Evolutionary conservation across 2,888 invertebrate genomes (phyloP).

Genomic region (Formica aserva): DNA sequence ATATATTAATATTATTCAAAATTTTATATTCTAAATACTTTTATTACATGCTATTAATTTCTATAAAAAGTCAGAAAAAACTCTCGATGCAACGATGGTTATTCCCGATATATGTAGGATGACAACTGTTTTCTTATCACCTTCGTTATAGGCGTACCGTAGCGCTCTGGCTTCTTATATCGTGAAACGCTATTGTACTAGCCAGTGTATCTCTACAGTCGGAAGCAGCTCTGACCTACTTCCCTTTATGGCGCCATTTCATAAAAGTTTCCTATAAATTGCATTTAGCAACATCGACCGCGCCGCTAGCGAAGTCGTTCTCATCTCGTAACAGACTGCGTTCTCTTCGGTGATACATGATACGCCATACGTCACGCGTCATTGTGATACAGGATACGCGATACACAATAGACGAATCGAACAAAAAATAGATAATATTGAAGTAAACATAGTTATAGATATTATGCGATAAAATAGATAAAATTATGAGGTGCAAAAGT

Average conservation of each 20-base stretch:
- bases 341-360: slow-evolving; percentile 46
- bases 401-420: background rate
- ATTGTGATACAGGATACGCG: slow-evolving; percentile 14
- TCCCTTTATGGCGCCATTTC: slow-evolving; percentile 76
- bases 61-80: background rate
- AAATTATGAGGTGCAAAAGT: background rate
- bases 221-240: slow-evolving; percentile 75
- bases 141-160: background rate
- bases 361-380: slow-evolving; percentile 12
- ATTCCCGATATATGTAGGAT: background rate
- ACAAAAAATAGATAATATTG: background rate
- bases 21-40: background rate
- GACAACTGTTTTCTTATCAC: background rate
- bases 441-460: background rate
- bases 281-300: slow-evolving; percentile 65
- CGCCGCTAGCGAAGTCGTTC: slow-evolving; percentile 32
- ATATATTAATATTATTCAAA: background rate
- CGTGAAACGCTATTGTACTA: slow-evolving; percentile 32
- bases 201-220: slow-evolving; percentile 71
- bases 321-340: slow-evolving; percentile 42
- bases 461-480: background rate
- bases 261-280: slow-evolving; percentile 77
- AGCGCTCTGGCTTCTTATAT: slow-evolving; percentile 40
- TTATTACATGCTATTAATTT: background rate
- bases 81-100: background rate